Evolutionary conservation across 2,888 invertebrate species (phyloP), one percentile per base, ranked within the genome.

Genomic region (Lordiphosa fenestrarum): DNA sequence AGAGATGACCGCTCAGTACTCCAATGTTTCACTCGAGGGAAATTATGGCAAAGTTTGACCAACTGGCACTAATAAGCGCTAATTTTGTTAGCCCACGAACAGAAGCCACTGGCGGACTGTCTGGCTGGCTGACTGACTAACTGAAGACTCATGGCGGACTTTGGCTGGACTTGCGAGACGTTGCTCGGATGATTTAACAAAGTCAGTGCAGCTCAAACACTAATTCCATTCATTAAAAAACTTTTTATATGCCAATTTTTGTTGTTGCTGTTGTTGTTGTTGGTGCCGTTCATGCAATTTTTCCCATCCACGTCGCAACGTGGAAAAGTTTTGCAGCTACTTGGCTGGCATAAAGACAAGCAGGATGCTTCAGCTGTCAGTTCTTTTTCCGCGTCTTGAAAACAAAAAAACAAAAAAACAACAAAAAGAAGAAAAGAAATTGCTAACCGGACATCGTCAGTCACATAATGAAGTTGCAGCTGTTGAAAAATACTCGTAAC

Each of bases 191-290:
- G 72, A 80, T 80, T 80, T 74, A 76, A 74, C 80, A 77, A 76
- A 77, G 70, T 77, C 77, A 66, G 66, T 76, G 80, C 77, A 74
- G 65, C 71, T 71, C 66, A 74, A 78, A 81, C 78, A 82, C 80
- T 80, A 80, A 80, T 80, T 78, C 74, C 76, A 82, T 81, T 82
- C 80, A 80, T 80, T 80, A 82, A 80, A 77, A 80, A 77, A 81
- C 82, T 84, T 77, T 77, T 81, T 84, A 76, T 77, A 66, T 84
- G 81, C 81, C 77, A 77, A 76, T 83, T 83, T 77, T 60, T 83
- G 53, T 23, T 42, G 25, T 58, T 46, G 38, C 30, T 44, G 15
- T 15, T 46, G 38, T 35, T 42, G 13, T 13, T 30, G 30, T 49
- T 39, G n/a, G n/a, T n/a, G 51, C 44, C 40, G 37, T 49, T 48